phyloP scores from a whole-genome alignment of 2,888 invertebrate genomes.

The Drosophila gaucha region DNA sequence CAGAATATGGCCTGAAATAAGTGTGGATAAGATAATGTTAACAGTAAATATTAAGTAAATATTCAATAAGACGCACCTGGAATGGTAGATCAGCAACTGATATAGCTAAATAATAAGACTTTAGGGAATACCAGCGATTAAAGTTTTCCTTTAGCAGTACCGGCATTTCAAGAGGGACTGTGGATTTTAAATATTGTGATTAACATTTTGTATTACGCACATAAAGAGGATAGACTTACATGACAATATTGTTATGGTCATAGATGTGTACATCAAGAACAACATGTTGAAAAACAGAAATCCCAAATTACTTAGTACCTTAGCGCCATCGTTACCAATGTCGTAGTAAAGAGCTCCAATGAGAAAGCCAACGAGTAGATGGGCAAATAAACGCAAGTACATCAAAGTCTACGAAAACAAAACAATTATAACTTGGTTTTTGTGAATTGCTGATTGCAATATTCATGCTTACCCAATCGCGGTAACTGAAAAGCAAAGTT shows the following conservation, averaged over 20 bases:
- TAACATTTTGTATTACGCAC: neutral
- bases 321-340: conserved; percentile 97
- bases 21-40: conserved; percentile 27
- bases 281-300: conserved; percentile 99
- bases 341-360: conserved; percentile 98
- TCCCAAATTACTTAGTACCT: conserved; percentile 97
- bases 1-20: conserved; percentile 94
- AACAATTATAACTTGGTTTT: neutral
- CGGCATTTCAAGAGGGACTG: conserved; percentile 97
- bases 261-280: conserved; percentile 99
- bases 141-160: conserved; percentile 97
- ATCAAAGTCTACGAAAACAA: conserved; percentile 92
- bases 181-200: neutral
- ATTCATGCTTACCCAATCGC: conserved; percentile 94
- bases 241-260: conserved; percentile 99
- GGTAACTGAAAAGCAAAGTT: conserved; percentile 92
- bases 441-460: too few relatives aligned
- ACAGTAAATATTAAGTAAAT: too few relatives aligned
- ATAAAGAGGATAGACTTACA: conserved; percentile 87
- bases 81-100: conserved; percentile 99
- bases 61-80: conserved; percentile 88
- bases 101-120: conserved; percentile 97
- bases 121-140: conserved; percentile 98
- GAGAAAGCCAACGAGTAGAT: conserved; percentile 95
- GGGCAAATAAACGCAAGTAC: conserved; percentile 96